A percentile compares a stretch with the other conserved stretches of the same genome.
Conservation (phyloP, 1,140 invertebrate genomes). For the Macrotrachela quadricornifera region DNA sequence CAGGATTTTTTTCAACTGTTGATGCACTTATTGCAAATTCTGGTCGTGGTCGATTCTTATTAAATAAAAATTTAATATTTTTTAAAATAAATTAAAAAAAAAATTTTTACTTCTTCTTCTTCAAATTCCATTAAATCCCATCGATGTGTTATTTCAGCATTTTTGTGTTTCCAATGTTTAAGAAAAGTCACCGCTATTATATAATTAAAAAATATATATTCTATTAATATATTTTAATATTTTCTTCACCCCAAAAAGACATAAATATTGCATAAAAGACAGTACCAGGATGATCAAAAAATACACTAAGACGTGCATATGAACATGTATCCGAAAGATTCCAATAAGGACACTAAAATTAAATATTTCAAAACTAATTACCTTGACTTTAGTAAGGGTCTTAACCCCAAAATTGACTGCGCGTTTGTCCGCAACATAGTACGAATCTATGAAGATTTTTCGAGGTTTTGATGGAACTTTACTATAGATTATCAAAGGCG, state of each 20-base stretch:
- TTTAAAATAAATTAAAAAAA: too few relatives aligned
- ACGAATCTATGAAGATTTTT: too few relatives aligned
- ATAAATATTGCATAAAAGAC: conserved; percentile 91
- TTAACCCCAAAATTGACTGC: too few relatives aligned
- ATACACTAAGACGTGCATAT: conserved; percentile 41
- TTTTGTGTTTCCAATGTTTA: conserved; percentile 81
- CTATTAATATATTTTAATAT: too few relatives aligned
- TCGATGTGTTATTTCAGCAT: conserved; percentile 70
- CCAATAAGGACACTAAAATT: conserved; percentile 45
- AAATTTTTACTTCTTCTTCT: conserved; percentile 42
- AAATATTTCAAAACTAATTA: conserved; percentile 17
- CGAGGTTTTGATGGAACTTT: too few relatives aligned
- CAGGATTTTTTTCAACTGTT: conserved; percentile 1
- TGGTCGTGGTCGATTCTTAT: conserved; percentile 12
- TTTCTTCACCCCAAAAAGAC: conserved; percentile 43
- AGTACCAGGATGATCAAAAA: conserved; percentile 87
- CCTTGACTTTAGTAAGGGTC: too few relatives aligned
- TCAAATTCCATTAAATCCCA: conserved; percentile 66
- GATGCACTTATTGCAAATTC: conserved; percentile 1
- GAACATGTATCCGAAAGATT: conserved; percentile 43
- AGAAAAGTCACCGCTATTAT: conserved; percentile 76
- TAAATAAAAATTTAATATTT: too few relatives aligned
- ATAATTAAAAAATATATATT: conserved; percentile 2
- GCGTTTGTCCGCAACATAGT: too few relatives aligned
- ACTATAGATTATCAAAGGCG: too few relatives aligned